Conservation (phyloP, 2,113 vertebrate genomes). For the Okapia johnstoni region DNA sequence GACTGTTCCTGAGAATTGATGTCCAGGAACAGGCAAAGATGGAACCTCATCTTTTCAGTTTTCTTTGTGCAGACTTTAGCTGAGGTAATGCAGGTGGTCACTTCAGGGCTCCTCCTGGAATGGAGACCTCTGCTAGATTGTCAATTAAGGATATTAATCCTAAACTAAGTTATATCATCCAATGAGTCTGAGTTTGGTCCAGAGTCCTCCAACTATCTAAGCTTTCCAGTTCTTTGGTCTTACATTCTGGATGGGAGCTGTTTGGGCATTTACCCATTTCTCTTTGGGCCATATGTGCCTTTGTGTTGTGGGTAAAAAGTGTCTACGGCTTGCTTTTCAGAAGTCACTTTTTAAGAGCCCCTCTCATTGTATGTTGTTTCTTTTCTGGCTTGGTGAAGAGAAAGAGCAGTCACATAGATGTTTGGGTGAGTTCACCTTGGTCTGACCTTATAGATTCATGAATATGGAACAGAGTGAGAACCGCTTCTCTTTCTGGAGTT, state of each 20-base stretch:
- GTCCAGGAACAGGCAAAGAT: background rate
- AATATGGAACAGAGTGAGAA: background rate
- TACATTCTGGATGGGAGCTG: background rate
- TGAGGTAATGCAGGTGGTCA: background rate
- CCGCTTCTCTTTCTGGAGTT: conserved; percentile 52
- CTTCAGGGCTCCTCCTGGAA: background rate
- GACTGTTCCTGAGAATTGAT: background rate
- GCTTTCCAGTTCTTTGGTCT: background rate
- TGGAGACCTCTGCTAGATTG: background rate
- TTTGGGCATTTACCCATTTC: background rate
- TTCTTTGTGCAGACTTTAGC: background rate
- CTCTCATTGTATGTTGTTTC: background rate
- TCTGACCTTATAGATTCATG: background rate
- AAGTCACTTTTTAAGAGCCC: background rate
- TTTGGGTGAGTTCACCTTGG: background rate
- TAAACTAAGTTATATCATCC: background rate
- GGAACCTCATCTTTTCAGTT: background rate
- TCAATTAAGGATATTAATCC: background rate
- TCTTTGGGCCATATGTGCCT: background rate
- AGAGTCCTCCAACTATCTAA: background rate
- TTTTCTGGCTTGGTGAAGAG: background rate
- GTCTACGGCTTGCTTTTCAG: background rate
- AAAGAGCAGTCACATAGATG: background rate
- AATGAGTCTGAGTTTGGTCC: background rate
- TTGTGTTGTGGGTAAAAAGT: background rate